A percentile compares a stretch with the other conserved stretches of the same genome.
Conservation (phyloP, 2,888 invertebrate species). For the Doris montereyensis region DNA sequence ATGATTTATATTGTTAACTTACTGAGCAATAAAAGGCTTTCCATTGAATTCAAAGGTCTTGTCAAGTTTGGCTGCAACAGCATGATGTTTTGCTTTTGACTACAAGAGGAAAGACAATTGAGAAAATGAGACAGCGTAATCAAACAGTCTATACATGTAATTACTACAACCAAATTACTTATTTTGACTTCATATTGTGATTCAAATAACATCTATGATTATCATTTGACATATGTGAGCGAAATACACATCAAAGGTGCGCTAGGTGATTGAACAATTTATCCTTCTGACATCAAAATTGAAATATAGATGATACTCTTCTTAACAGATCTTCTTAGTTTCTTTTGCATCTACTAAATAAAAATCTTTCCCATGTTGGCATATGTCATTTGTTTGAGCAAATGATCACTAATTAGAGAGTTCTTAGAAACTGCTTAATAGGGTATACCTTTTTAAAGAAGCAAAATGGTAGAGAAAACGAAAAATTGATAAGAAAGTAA, state of each 20-base stretch:
- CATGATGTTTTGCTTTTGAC: constrained; percentile 96
- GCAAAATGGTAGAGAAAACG: neutral
- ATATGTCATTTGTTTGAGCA: no score
- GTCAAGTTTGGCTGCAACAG: constrained; percentile 85
- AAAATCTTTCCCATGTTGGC: no score
- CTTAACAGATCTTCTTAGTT: neutral
- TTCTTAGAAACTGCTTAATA: no score
- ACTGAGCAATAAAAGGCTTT: constrained; percentile 89
- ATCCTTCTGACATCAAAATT: neutral
- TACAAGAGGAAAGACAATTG: constrained; percentile 62
- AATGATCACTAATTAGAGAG: no score
- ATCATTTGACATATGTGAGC: neutral
- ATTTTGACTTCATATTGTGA: no score
- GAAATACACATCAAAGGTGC: neutral
- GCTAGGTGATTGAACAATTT: neutral
- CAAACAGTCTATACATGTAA: neutral
- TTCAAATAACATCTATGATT: neutral
- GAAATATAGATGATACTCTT: neutral
- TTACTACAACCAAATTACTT: no score
- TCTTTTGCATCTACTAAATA: no score
- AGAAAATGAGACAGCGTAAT: neutral
- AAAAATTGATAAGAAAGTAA: no score
- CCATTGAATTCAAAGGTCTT: constrained; percentile 87
- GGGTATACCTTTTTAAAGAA: no score
- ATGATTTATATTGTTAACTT: constrained; percentile 75